A percentile compares a stretch with the other conserved stretches of the same genome.
phyloP scores from a whole-genome alignment of 2,888 invertebrate genomes.

The Cheilosia variabilis region DNA sequence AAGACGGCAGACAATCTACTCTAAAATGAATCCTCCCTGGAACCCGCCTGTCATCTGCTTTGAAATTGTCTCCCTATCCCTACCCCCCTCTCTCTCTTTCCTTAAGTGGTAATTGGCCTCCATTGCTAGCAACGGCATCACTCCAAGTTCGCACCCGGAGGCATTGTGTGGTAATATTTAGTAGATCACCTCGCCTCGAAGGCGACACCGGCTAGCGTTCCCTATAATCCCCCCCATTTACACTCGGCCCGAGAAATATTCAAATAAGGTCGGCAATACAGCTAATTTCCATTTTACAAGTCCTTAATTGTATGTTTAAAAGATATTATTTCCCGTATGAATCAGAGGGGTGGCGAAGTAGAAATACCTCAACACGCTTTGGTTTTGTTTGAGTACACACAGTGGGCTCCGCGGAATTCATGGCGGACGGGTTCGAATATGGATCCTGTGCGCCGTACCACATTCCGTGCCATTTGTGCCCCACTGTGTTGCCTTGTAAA shows the following conservation, averaged over 20 bases:
- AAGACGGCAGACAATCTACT: slow-evolving; percentile 48
- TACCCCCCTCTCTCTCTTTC: slow-evolving; percentile 25
- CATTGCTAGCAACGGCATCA: slow-evolving; percentile 39
- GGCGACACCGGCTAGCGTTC: not conserved
- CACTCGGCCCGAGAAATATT: slow-evolving; percentile 57
- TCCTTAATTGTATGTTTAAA: slow-evolving; percentile 73
- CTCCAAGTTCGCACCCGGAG: slow-evolving; percentile 44
- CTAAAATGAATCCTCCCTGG: slow-evolving; percentile 37
- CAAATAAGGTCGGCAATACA: slow-evolving; percentile 58
- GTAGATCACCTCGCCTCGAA: slow-evolving; percentile 17
- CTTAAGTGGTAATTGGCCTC: slow-evolving; percentile 65
- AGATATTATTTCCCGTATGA: slow-evolving; percentile 71
- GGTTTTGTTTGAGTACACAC: slow-evolving; percentile 9
- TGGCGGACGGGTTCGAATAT: slow-evolving; percentile 10
- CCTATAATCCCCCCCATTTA: slow-evolving; percentile 50
- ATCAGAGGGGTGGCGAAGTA: slow-evolving; percentile 22
- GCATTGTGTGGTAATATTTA: slow-evolving; percentile 45
- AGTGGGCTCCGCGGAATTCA: slow-evolving; percentile 31
- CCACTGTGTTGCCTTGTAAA: slow-evolving; percentile 48
- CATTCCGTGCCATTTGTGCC: slow-evolving; percentile 1
- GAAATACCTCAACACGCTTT: slow-evolving; percentile 27
- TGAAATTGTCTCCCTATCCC: slow-evolving; percentile 47
- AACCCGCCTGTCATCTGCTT: slow-evolving; percentile 9
- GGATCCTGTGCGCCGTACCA: not conserved
- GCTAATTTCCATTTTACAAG: slow-evolving; percentile 74